Evolutionary conservation across 2,888 invertebrate species (phyloP).

Genomic region (Campoplex nolae): DNA sequence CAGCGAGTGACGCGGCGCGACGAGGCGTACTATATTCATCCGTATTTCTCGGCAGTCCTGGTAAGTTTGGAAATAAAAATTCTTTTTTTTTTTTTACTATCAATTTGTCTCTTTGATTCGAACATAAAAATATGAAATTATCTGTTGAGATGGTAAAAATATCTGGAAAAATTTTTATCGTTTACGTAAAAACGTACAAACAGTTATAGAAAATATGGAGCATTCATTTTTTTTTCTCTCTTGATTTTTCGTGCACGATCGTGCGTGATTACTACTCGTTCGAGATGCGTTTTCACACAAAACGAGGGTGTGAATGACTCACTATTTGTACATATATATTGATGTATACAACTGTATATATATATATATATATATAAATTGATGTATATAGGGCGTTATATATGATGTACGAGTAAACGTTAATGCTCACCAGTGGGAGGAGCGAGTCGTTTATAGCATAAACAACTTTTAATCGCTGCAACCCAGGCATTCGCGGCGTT

Average conservation of each 20-base stretch:
- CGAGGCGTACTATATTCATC: slow-evolving; percentile 95
- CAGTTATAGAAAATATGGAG: background rate
- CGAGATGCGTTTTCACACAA: slow-evolving; percentile 56
- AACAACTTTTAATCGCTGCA: slow-evolving; percentile 82
- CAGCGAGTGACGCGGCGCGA: slow-evolving; percentile 90
- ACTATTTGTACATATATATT: slow-evolving; percentile 25
- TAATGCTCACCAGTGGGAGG: slow-evolving; percentile 77
- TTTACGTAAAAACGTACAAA: background rate
- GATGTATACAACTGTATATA: slow-evolving; percentile 9
- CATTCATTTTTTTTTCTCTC: background rate
- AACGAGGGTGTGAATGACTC: slow-evolving; percentile 59
- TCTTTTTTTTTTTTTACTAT: background rate
- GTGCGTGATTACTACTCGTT: slow-evolving; percentile 71
- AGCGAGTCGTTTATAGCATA: slow-evolving; percentile 80
- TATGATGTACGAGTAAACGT: slow-evolving; percentile 61
- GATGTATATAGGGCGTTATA: slow-evolving; percentile 33
- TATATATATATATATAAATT: slow-evolving; percentile 30
- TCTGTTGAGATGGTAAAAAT: background rate
- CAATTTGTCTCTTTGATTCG: background rate
- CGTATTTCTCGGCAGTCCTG: slow-evolving; percentile 96
- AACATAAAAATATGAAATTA: background rate
- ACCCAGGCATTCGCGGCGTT: slow-evolving; percentile 79
- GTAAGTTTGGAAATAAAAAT: slow-evolving; percentile 85
- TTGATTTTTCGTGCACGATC: slow-evolving; percentile 24
- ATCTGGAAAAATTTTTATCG: background rate